Conservation (phyloP, 2,888 invertebrate species). For the Tetrapedia diversipes region DNA sequence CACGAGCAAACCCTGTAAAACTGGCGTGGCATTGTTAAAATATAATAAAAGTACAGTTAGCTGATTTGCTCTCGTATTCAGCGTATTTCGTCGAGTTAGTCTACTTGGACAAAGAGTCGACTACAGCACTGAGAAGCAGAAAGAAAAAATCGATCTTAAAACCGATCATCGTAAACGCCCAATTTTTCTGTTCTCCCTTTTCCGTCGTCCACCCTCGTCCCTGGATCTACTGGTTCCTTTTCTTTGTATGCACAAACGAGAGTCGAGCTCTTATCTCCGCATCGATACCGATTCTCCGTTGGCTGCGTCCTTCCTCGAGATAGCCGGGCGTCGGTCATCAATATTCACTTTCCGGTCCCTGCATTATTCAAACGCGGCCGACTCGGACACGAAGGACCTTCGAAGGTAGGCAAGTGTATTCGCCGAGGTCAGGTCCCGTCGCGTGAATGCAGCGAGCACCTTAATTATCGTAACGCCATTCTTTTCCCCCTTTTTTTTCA, state of each 20-base stretch:
- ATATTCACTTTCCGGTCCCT: slow-evolving; percentile 65
- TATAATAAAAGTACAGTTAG: no score
- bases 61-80: no score
- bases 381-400: slow-evolving; percentile 40
- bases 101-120: no score
- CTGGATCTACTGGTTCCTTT: no score
- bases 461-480: slow-evolving; percentile 33
- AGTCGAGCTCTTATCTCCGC: slow-evolving; percentile 34
- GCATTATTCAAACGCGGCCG: slow-evolving; percentile 59
- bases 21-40: slow-evolving; percentile 36
- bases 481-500: neutral
- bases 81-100: no score
- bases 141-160: no score
- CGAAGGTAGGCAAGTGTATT: slow-evolving; percentile 54
- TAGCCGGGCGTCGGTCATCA: slow-evolving; percentile 42
- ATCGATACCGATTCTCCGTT: slow-evolving; percentile 41
- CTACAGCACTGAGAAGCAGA: no score
- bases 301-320: slow-evolving; percentile 42
- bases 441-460: slow-evolving; percentile 18
- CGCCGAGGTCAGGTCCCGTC: slow-evolving; percentile 23
- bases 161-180: slow-evolving; percentile 62
- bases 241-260: no score
- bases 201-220: no score
- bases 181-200: slow-evolving; percentile 28
- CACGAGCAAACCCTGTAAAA: slow-evolving; percentile 66